Conservation (phyloP, 2,113 vertebrate species). For the Aplodontia rufa region DNA sequence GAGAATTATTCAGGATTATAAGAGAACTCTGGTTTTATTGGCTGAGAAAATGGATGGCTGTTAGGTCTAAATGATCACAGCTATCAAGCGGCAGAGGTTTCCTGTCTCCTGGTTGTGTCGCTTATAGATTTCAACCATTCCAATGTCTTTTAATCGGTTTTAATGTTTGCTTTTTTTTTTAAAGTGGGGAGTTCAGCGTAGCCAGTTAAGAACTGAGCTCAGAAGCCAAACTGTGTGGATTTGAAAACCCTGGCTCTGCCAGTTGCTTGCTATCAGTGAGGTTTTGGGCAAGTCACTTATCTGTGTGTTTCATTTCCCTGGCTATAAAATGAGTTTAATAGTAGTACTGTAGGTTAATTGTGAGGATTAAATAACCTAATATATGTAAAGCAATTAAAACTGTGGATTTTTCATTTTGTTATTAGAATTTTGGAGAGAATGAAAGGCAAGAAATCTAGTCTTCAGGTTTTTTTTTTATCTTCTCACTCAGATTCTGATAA, state of each 20-base stretch:
- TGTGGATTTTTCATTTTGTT: neutral
- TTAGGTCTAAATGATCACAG: neutral
- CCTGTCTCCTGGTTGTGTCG: neutral
- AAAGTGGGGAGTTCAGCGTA: neutral
- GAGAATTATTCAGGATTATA: neutral
- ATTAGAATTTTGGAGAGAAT: neutral
- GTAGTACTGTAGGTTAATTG: neutral
- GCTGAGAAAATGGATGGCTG: neutral
- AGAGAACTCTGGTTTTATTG: neutral
- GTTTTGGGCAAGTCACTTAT: neutral
- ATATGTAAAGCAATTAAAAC: constrained; percentile 2
- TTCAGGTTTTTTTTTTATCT: neutral
- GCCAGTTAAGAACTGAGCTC: constrained; percentile 11
- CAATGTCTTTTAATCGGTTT: neutral
- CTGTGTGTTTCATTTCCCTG: neutral
- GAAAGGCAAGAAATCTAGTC: neutral
- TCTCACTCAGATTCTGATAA: constrained; percentile 30
- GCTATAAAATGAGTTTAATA: neutral
- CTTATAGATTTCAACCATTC: neutral
- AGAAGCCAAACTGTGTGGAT: neutral
- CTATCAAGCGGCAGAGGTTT: neutral
- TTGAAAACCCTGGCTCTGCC: neutral
- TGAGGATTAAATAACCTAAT: constrained; percentile 23
- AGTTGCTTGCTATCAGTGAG: neutral
- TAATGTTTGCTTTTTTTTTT: neutral